Base-by-base conservation (phyloP, 2,797 vertebrate species). In the Pitangus sulphuratus region DNA sequence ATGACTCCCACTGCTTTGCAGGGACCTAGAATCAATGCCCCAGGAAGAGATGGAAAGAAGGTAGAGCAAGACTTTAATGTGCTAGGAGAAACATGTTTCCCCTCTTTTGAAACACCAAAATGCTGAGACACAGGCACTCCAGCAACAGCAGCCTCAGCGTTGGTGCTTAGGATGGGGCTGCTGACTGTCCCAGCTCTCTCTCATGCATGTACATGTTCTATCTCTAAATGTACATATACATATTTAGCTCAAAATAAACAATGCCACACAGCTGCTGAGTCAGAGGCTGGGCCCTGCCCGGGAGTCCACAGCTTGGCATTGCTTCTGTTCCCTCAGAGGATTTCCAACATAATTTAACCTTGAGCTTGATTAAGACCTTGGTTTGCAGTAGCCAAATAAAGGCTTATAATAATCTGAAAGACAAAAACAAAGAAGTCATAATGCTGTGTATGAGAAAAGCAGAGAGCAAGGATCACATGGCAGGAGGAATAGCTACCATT, bases 321-420 rank as follows among this genome's bases (percentile, higher is more conserved):
- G 54, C 88, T 64, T 65, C 84, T 61, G 6, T 22, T 84, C 70
- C 80, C n/a, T 95, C 13, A 0, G 47, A 62, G 53, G 48, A 79
- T 74, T 88, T 92, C 60, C 74, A 94, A 78, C 24, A 15, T 78
- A 78, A 87, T 78, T 93, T 76, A 93, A 79, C 68, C 53, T 87
- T 77, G 33, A 83, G 26, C 68, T 91, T 87, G 68, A 78, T 93
- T 80, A 82, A 90, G 82, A 83, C 82, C 71, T 95, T 87, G 40
- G 48, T 53, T 76, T 94, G 51, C 37, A 77, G 64, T 64, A 80
- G 51, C 14, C 8, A 56, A 69, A 83, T 77, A 71, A 91, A 95
- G 57, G 25, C 31, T 95, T 92, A 48, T 57, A 81, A 86, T 80
- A 75, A 92, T 40, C 57, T 68, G 42, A n/a, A 60, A 80, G 53